Percentiles rank a stretch among this genome's conserved stretches.
phyloP scores from a whole-genome alignment of 2,888 invertebrate genomes.

The Fragum sueziense region DNA sequence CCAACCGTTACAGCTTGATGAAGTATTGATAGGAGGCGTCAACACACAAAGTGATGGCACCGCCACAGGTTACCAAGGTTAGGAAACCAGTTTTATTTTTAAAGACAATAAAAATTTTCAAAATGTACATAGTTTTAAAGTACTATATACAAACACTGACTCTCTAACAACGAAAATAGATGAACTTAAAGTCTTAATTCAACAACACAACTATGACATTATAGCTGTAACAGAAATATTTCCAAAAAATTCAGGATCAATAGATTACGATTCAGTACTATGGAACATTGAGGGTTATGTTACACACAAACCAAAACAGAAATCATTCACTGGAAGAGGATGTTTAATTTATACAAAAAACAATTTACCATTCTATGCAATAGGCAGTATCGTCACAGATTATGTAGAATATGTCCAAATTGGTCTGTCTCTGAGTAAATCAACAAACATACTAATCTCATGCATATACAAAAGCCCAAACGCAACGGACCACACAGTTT shows the following conservation, averaged over 20 bases:
- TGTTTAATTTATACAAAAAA: background rate
- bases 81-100: slow-evolving; percentile 6
- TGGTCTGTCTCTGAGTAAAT: background rate
- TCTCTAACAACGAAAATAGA: background rate
- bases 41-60: background rate
- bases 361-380: background rate
- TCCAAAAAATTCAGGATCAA: background rate
- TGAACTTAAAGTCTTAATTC: background rate
- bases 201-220: background rate
- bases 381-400: background rate
- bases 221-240: slow-evolving; percentile 1
- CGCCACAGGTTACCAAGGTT: background rate
- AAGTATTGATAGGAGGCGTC: background rate
- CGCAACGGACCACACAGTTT: background rate
- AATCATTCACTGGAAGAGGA: background rate
- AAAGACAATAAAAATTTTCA: background rate
- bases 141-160: slow-evolving; percentile 4
- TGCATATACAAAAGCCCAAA: background rate
- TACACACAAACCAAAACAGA: background rate
- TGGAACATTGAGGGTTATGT: slow-evolving; percentile 7
- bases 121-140: background rate
- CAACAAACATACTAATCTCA: background rate
- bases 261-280: background rate
- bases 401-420: background rate
- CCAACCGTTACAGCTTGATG: background rate